Base-by-base conservation (phyloP, 2,113 vertebrate genomes). In the Pollimyrus isidori region DNA sequence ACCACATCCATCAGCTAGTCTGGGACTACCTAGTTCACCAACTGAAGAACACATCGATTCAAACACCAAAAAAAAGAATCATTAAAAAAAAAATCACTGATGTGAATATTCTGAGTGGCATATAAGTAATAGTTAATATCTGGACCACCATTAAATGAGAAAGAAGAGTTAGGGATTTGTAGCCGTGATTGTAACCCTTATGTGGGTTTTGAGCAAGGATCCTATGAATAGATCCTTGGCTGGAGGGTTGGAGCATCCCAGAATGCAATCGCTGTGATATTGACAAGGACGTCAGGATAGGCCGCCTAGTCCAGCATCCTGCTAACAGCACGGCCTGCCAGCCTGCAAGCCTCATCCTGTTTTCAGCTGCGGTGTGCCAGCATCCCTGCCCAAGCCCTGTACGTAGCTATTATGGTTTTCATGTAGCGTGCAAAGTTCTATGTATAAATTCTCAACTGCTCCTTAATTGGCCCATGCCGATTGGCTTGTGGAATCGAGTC, bases 321-420 rank as follows among this genome's bases (percentile, higher is more conserved):
- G 82, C 88, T 88, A 86, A 76, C 89, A 73, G 88, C 90, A 89
- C 92, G 89, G 89, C 82, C 83, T 84, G 26, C 88, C 92, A 90
- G 91, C 50, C 52, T 86, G 87, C 53, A 45, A 56, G 88, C 62
- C 53, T 82, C 82, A 87, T 49, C 84, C 53, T 83, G 73, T 86
- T 86, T 50, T 73, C 50, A 56, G 85, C 92, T 95, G 94, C 92
- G 95, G 94, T 90, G 89, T 93, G 91, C 89, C 92, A 91, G 92
- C 94, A 94, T 94, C 94, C 93, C 90, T 93, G 92, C 80, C 92
- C 90, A 82, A 83, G 91, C 90, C 93, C 91, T 93, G 91, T 91
- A 91, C 93, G 93, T 95, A 94, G 93, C 93, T 92, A 95, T 95
- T 95, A 96, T 95, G 95, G 94, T 95, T 95, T 94, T 92, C 93